Evolutionary conservation across 2,797 vertebrate species (phyloP).

Genomic region (Varecia variegata): DNA sequence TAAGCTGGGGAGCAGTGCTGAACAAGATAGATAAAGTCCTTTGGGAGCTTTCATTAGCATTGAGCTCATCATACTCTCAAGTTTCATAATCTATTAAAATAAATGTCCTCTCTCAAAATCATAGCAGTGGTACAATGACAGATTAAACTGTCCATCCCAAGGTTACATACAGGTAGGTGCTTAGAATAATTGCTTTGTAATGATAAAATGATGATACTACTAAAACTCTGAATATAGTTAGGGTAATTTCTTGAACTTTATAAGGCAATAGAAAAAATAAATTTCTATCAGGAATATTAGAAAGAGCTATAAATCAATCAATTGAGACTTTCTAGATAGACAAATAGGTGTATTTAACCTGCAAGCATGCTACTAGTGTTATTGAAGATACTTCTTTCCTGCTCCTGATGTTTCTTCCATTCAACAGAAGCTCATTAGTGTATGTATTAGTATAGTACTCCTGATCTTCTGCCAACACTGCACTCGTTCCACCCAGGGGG

Average conservation of each 20-base stretch:
- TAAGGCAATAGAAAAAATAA: conserved; percentile 64
- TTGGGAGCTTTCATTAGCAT: conserved; percentile 9
- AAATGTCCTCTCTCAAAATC: conserved; percentile 65
- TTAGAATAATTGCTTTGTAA: conserved; percentile 70
- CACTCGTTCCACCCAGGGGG: background rate
- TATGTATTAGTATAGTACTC: background rate
- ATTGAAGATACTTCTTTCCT: background rate
- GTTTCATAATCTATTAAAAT: conserved; percentile 59
- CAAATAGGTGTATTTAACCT: conserved; percentile 53
- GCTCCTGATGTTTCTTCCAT: background rate
- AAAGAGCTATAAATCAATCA: conserved; percentile 62
- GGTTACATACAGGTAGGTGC: conserved; percentile 62
- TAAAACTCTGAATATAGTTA: conserved; percentile 63
- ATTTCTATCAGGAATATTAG: conserved; percentile 63
- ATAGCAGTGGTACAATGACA: conserved; percentile 48
- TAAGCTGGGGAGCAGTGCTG: background rate
- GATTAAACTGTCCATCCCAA: conserved; percentile 58
- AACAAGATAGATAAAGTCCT: conserved; percentile 34
- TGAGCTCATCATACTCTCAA: conserved; percentile 25
- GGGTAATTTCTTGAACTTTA: conserved; percentile 60
- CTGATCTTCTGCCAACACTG: background rate
- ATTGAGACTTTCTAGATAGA: conserved; percentile 30
- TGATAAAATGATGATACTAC: conserved; percentile 69
- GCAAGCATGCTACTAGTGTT: background rate
- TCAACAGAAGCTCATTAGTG: background rate